Evolutionary conservation across 2,797 vertebrate genomes (phyloP).

Genomic region (Coreius guichenoti): DNA sequence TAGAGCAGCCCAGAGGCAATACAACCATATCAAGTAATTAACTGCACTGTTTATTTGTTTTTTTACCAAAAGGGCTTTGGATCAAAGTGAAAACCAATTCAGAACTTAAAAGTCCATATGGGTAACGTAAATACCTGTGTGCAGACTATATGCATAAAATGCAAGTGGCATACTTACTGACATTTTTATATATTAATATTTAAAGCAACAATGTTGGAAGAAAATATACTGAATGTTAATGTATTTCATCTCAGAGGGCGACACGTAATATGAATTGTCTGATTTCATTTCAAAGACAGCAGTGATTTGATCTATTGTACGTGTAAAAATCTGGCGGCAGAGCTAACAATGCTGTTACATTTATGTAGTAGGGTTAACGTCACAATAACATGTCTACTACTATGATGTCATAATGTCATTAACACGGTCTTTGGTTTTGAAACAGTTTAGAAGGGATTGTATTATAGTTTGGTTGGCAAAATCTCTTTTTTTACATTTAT

Average conservation of each 20-base stretch:
- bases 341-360: not conserved
- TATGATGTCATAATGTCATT: conserved; percentile 39
- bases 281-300: conserved; percentile 22
- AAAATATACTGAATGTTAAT: conserved; percentile 41
- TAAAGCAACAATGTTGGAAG: conserved; percentile 38
- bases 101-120: conserved; percentile 71
- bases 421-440: conserved; percentile 23
- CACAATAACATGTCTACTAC: conserved; percentile 22
- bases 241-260: conserved; percentile 29
- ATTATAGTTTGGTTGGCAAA: not conserved
- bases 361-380: not conserved
- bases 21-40: conserved; percentile 65
- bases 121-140: conserved; percentile 78
- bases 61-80: conserved; percentile 77
- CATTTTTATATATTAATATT: conserved; percentile 58
- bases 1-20: conserved; percentile 59
- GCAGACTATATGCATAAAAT: conserved; percentile 73
- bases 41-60: conserved; percentile 72
- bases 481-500: conserved; percentile 29
- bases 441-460: conserved; percentile 5
- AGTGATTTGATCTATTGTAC: not conserved
- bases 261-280: not conserved
- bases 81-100: conserved; percentile 70
- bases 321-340: conserved; percentile 2
- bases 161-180: conserved; percentile 63